Evolutionary conservation across 2,888 invertebrate genomes (phyloP).

Genomic region (Lymantria dispar): DNA sequence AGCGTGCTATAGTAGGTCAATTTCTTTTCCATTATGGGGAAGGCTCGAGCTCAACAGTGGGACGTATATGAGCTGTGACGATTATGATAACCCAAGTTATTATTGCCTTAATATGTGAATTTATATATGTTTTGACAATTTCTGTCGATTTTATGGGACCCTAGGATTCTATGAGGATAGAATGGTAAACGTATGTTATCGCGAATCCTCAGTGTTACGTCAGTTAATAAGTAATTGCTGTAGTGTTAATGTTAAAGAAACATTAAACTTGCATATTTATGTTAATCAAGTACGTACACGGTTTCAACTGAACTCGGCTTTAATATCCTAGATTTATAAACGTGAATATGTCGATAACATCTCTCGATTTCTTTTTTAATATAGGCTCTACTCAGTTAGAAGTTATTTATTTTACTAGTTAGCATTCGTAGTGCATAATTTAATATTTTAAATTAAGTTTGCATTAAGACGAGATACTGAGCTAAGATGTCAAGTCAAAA

Average conservation of each 20-base stretch:
- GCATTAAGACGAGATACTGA: slow-evolving; percentile 33
- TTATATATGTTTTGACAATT: no score
- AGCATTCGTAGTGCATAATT: slow-evolving; percentile 16
- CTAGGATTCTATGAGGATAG: no score
- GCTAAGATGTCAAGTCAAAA: slow-evolving; percentile 54
- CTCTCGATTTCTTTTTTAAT: slow-evolving; percentile 5
- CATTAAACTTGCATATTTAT: slow-evolving; percentile 23
- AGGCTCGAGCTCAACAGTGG: no score
- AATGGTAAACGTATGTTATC: neutral
- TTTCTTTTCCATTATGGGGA: no score
- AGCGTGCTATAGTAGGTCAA: no score
- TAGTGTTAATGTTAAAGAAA: slow-evolving; percentile 2
- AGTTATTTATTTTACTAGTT: slow-evolving; percentile 9
- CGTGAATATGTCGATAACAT: slow-evolving; percentile 8
- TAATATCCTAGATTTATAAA: slow-evolving; percentile 18
- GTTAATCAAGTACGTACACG: slow-evolving; percentile 11
- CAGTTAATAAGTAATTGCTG: slow-evolving; percentile 7
- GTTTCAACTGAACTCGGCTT: slow-evolving; percentile 8
- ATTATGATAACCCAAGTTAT: no score
- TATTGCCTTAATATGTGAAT: no score
- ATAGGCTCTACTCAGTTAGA: slow-evolving; percentile 4
- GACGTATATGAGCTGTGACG: no score
- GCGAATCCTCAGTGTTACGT: slow-evolving; percentile 2
- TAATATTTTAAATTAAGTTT: slow-evolving; percentile 15
- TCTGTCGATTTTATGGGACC: no score